These are phyloP conservation scores for Perodicticus potto DNA, from an alignment of 2,797 vertebrate species.

Conservation along the genomic window DNA sequence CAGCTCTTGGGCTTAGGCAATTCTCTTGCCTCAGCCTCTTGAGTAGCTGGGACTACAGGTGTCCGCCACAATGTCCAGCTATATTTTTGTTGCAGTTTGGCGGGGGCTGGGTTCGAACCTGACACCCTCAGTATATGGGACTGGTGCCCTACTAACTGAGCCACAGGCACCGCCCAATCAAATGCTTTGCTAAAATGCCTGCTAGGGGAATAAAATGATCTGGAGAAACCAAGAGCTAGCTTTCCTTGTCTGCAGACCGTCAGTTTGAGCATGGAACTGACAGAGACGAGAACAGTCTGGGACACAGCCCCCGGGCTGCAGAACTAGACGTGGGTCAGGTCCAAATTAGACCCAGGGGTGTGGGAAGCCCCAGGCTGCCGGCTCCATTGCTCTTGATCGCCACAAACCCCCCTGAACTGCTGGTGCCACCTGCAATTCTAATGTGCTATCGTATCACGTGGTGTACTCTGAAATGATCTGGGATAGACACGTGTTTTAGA, in stretches of 20 bases:
- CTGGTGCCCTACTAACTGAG: no score
- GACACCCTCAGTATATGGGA: no score
- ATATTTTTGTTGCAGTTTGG: no score
- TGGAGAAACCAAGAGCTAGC: not conserved
- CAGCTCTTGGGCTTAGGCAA: no score
- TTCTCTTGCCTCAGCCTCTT: no score
- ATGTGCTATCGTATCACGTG: accelerated
- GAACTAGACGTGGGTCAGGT: not conserved
- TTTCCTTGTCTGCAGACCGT: not conserved
- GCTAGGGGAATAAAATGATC: not conserved
- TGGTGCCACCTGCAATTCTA: accelerated
- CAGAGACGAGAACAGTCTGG: not conserved
- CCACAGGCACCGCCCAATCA: no score
- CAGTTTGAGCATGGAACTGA: accelerated
- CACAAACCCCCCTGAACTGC: no score
- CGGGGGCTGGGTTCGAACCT: no score
- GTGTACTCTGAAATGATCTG: not conserved
- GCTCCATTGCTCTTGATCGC: not conserved
- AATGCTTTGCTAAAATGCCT: not conserved
- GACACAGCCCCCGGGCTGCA: accelerated
- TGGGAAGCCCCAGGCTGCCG: not conserved
- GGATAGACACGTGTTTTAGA: not conserved
- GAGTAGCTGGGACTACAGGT: no score
- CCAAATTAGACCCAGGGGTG: not conserved
- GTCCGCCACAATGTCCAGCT: no score